Base-by-base conservation (phyloP, 37 sponge, comb jelly and placozoan genomes). In the Lycopodina hypogea region DNA sequence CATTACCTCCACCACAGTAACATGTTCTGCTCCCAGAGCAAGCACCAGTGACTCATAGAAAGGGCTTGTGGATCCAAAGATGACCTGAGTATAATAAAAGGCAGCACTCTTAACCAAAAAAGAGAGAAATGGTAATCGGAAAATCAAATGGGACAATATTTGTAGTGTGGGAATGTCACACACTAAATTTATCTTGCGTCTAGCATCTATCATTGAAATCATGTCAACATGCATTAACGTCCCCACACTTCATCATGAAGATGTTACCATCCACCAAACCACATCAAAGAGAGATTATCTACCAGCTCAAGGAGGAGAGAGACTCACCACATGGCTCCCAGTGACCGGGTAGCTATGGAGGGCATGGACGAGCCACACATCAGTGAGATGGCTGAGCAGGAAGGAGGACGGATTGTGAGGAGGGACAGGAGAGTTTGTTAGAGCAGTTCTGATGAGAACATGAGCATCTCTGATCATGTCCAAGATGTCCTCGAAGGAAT, bases 311-410 rank as follows among this genome's bases (percentile, higher is more conserved):
- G n/a, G n/a, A n/a, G n/a, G n/a, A n/a, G n/a, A 67, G 68, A 70
- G 32, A 65, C 92, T 0, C 58, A 92, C 83, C 12, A 93, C 76
- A 73, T 65, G 15, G 29, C 41, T 77, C 24, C 76, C 88, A 14
- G 51, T 36, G 24, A 84, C 48, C 8, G 84, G 19, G 64, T 89
- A 59, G 0, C 61, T 55, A 17, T 59, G 52, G 35, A 93, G 62
- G n/a, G 85, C 81, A 48, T 93, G 87, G 40, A 88, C 62, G 50
- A 90, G 78, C 90, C 90, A 90, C 0, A 79, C 33, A 42, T 85
- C 83, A 35, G 83, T 72, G 34, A 83, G 63, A 32, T 86, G 84
- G 0, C 65, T 59, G 50, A 72, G 68, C 80, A 87, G 74, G 66
- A 48, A 80, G 17, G 86, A 72, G 22, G 78, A 50, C 4, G 84